Evolutionary conservation across 2,888 invertebrate species (phyloP).

Genomic region (Agrochola litura): DNA sequence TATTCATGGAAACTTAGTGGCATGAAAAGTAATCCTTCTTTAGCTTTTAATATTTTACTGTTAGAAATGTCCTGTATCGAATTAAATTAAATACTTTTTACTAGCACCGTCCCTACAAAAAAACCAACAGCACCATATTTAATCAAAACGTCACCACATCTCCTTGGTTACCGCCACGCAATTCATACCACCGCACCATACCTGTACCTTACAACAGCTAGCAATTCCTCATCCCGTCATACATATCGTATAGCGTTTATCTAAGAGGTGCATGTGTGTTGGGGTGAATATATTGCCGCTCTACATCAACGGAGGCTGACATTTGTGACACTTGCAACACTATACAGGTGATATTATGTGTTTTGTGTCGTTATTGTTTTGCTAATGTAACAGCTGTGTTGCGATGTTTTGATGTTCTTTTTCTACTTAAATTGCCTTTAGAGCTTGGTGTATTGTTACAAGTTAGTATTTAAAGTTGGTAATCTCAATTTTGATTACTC

Average conservation of each 20-base stretch:
- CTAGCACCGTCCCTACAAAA: background rate
- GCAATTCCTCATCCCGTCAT: constrained; percentile 67
- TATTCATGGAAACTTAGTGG: background rate
- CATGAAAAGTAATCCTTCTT: background rate
- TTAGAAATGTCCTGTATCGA: background rate
- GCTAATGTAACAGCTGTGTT: constrained; percentile 7
- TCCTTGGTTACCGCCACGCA: constrained; percentile 9
- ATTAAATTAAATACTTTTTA: background rate
- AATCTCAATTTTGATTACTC: background rate
- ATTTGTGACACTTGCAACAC: constrained; percentile 67
- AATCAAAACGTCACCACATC: constrained; percentile 34
- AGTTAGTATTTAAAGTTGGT: background rate
- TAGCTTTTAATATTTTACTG: background rate
- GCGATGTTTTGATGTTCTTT: background rate
- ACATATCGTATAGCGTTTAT: constrained; percentile 70
- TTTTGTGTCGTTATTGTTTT: constrained; percentile 41
- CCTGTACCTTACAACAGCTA: constrained; percentile 53
- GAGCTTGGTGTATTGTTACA: background rate
- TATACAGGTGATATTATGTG: constrained; percentile 49
- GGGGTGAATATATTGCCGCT: constrained; percentile 75
- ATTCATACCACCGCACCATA: constrained; percentile 32
- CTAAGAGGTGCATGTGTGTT: constrained; percentile 72
- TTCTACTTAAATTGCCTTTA: background rate
- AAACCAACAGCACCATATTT: constrained; percentile 2
- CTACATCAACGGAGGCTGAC: constrained; percentile 74